phyloP scores from a whole-genome alignment of 2,797 vertebrate species.

The Molossus molossus region DNA sequence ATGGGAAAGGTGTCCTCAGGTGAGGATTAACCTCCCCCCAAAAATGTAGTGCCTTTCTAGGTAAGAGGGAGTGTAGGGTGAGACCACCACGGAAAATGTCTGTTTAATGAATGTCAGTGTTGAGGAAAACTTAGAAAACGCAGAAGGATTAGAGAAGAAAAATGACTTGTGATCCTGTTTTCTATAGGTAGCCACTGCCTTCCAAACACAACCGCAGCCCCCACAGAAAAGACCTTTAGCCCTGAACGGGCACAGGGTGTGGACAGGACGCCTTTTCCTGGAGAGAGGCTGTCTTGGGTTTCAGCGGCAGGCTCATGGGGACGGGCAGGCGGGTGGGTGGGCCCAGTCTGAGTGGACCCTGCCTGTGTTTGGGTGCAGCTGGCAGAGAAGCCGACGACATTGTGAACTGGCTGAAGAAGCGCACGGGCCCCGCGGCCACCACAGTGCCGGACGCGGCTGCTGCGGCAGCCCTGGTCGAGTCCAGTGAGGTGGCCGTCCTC shows the following conservation, averaged over 20 bases:
- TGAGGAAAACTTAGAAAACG: fast-evolving
- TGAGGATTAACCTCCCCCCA: too few species aligned
- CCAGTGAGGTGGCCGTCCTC: slow-evolving; percentile 95
- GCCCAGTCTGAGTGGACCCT: neutral
- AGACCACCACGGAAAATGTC: fast-evolving
- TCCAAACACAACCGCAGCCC: fast-evolving
- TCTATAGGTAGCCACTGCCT: neutral
- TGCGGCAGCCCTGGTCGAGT: slow-evolving; percentile 93
- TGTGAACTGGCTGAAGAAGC: slow-evolving; percentile 97
- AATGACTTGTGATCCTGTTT: fast-evolving
- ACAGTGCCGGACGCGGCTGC: slow-evolving; percentile 90
- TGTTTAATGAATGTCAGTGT: fast-evolving
- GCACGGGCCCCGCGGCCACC: slow-evolving; percentile 95
- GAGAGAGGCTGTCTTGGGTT: too few species aligned
- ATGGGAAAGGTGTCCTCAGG: too few species aligned
- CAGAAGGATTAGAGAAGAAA: neutral
- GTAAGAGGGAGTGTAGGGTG: neutral
- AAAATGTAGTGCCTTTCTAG: fast-evolving
- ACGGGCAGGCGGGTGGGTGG: too few species aligned
- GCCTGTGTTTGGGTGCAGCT: slow-evolving; percentile 88
- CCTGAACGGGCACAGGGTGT: fast-evolving
- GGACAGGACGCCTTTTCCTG: fast-evolving
- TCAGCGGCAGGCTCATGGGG: neutral
- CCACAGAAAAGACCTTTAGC: fast-evolving
- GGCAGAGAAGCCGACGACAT: slow-evolving; percentile 97